Evolutionary conservation across 2,888 invertebrate species (phyloP), one percentile per base, ranked within the genome.

Genomic region (Platerodrilus igneus): DNA sequence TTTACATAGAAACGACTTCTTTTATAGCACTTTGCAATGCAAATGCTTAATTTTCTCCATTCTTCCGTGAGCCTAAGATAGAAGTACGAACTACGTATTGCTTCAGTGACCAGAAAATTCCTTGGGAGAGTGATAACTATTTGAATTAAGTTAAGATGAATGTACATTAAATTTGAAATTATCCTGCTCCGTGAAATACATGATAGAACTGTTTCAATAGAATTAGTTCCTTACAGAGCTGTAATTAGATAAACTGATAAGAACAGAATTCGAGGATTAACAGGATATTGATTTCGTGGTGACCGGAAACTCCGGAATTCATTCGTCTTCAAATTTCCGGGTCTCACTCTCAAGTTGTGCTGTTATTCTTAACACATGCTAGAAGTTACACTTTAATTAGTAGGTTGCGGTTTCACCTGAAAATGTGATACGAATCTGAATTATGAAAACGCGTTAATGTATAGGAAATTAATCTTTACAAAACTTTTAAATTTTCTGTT

Each of bases 231-330:
- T 45, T 41, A 45, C 41, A 41, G 29, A 28, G 13, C 29, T 32
- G 35, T 37, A 41, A 37, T 33, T 41, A 41, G 46, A 42, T 42
- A 42, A 46, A 39, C 38, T 42, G 38, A 46, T 46, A 46, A 42
- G 39, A 39, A 41, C 37, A 35, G 38, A 46, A 42, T 43, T 37
- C 46, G 25, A 19, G 46, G 42, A 41, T 41, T 42, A 42, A 46
- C 36, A 38, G 39, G 41, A 39, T 42, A 42, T 46, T 38, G 46
- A 42, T 46, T 46, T 36, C 38, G 31, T 35, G 29, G 26, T 42
- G 42, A 39, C 42, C 46, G 46, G 46, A 46, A 46, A 46, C 36
- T 33, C 34, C 16, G 32, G 31, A 36, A 42, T 42, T n/a, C n/a
- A n/a, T n/a, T 41, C 45, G 34, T 30, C 35, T 39, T 42, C 30